Evolutionary conservation across 2,888 invertebrate genomes (phyloP).

Genomic region (Chloroclysta siterata): DNA sequence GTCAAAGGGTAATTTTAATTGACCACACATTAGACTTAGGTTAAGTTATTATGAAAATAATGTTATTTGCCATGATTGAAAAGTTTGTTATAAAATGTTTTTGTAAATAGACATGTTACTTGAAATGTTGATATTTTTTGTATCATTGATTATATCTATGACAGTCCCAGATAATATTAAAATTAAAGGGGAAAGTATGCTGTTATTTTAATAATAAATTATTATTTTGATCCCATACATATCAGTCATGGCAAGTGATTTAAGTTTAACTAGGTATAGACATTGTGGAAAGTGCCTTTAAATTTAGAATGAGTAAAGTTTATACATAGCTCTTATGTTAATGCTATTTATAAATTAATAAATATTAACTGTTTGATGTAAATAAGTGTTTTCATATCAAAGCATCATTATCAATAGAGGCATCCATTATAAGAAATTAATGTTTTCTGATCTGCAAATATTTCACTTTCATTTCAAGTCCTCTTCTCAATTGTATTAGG

Average conservation of each 20-base stretch:
- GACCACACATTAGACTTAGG: constrained; percentile 56
- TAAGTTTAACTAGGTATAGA: constrained; percentile 70
- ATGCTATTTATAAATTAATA: constrained; percentile 84
- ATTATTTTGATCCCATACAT: constrained; percentile 40
- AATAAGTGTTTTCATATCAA: constrained; percentile 55
- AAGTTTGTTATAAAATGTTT: constrained; percentile 32
- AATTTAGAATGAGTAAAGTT: constrained; percentile 82
- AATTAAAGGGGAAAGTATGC: constrained; percentile 1
- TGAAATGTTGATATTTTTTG: constrained; percentile 26
- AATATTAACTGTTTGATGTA: constrained; percentile 85
- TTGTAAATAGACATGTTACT: constrained; percentile 38
- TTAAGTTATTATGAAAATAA: constrained; percentile 49
- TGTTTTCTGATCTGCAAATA: no score
- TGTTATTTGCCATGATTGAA: constrained; percentile 51
- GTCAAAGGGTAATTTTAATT: constrained; percentile 75
- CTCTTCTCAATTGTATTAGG: no score
- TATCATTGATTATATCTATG: constrained; percentile 20
- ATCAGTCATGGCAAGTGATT: constrained; percentile 71
- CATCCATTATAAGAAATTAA: no score
- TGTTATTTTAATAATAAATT: constrained; percentile 23
- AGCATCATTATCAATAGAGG: no score
- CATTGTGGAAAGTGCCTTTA: constrained; percentile 84
- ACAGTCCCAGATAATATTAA: constrained; percentile 17
- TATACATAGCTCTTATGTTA: constrained; percentile 85
- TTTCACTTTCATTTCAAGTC: no score